phyloP scores from a whole-genome alignment of 2,888 invertebrate species.

The Zele albiditarsus region DNA sequence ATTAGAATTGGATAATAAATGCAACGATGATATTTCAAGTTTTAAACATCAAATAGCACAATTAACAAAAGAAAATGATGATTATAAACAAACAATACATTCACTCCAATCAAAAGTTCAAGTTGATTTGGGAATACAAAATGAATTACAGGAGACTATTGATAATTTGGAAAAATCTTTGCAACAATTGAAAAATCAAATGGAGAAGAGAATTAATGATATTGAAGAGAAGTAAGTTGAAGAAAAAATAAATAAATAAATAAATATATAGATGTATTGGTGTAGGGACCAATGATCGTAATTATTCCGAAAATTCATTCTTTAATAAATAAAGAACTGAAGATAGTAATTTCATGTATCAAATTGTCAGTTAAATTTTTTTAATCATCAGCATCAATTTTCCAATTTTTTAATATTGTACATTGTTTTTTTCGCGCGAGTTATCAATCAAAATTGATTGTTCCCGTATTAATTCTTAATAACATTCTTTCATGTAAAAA shows the following conservation, averaged over 20 bases:
- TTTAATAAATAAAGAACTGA: too few species aligned
- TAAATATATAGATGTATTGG: background rate
- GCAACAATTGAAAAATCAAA: constrained; percentile 15
- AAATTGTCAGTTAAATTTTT: too few species aligned
- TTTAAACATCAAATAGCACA: constrained; percentile 43
- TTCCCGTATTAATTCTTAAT: too few species aligned
- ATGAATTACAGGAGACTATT: constrained; percentile 54
- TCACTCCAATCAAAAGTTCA: constrained; percentile 54
- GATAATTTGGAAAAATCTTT: constrained; percentile 52
- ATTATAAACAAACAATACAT: constrained; percentile 56
- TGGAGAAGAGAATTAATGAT: constrained; percentile 44
- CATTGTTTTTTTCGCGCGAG: too few species aligned
- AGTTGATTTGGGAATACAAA: constrained; percentile 48
- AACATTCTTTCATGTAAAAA: too few species aligned
- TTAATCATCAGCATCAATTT: too few species aligned
- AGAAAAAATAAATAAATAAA: background rate
- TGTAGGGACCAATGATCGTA: too few species aligned
- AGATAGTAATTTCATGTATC: too few species aligned
- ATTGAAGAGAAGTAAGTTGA: constrained; percentile 48
- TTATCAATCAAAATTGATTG: too few species aligned
- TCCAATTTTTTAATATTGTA: too few species aligned
- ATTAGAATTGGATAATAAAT: constrained; percentile 33
- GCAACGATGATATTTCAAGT: constrained; percentile 22
- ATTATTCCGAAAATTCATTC: too few species aligned
- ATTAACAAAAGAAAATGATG: constrained; percentile 52